Conservation (phyloP, 1,140 invertebrate genomes). For the Atta cephalotes region DNA sequence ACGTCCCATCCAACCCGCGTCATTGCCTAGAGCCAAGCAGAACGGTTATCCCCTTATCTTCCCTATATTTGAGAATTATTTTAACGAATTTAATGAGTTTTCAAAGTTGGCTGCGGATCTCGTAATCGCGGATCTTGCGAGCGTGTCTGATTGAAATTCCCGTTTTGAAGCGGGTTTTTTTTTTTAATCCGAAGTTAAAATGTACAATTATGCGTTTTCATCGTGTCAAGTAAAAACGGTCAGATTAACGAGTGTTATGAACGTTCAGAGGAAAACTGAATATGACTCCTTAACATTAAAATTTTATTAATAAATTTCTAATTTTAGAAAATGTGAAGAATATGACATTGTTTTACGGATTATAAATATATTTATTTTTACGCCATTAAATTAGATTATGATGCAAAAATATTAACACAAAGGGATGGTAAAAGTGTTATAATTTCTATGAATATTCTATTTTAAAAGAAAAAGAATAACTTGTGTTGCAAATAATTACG, state of each 20-base stretch:
- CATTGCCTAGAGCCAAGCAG: conserved; percentile 47
- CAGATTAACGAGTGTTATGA: conserved; percentile 3
- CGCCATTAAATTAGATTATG: background rate
- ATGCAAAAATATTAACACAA: background rate
- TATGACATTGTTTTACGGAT: background rate
- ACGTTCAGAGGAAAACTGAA: background rate
- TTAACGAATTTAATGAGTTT: conserved; percentile 57
- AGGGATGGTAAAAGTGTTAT: background rate
- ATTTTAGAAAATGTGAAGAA: background rate
- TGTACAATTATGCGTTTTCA: background rate
- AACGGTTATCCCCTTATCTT: background rate
- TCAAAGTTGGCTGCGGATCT: conserved; percentile 35
- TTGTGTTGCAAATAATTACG: background rate
- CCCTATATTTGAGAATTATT: conserved; percentile 26
- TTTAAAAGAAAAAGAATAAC: background rate
- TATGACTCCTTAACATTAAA: conserved; percentile 6
- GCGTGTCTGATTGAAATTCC: background rate
- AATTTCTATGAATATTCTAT: background rate
- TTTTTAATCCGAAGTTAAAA: background rate
- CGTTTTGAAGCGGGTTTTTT: background rate
- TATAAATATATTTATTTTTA: background rate
- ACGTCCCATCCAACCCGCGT: conserved; percentile 34
- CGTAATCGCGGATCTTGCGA: conserved; percentile 26
- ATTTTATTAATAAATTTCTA: background rate
- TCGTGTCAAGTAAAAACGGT: background rate